These are phyloP conservation scores for Anthopleura sola DNA, from an alignment of 64 coral and sea anemone genomes.

Conservation along the genomic window DNA sequence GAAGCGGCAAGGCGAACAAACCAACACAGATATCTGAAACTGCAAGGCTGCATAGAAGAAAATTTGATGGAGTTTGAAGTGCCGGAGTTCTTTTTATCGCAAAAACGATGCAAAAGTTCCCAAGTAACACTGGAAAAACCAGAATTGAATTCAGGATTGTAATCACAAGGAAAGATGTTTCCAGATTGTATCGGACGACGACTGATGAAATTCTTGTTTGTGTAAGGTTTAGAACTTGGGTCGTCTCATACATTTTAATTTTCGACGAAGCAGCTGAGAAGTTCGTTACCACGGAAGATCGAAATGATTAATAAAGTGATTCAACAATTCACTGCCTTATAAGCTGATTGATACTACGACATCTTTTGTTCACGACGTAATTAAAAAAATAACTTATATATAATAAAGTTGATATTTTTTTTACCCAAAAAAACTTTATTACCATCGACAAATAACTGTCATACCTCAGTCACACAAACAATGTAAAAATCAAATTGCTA, in stretches of 20 bases:
- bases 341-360: too few relatives aligned
- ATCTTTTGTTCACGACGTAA: too few relatives aligned
- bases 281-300: not conserved
- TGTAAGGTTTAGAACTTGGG: not conserved
- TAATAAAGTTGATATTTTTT: too few relatives aligned
- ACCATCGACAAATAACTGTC: too few relatives aligned
- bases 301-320: too few relatives aligned
- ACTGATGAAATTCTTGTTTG: not conserved
- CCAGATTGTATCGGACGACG: not conserved
- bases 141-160: not conserved
- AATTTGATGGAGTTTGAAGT: slow-evolving; percentile 2
- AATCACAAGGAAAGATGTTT: not conserved
- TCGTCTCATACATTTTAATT: not conserved
- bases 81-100: not conserved
- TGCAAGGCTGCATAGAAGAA: slow-evolving; percentile 1
- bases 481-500: too few relatives aligned
- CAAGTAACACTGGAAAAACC: not conserved
- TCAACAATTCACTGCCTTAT: too few relatives aligned
- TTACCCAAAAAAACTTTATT: too few relatives aligned
- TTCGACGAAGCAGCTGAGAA: not conserved
- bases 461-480: too few relatives aligned
- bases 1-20: not conserved
- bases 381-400: too few relatives aligned
- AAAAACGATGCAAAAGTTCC: not conserved
- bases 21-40: slow-evolving; percentile 8